Evolutionary conservation across 2,797 vertebrate species (phyloP).

Genomic region (Fistularia commersonii): DNA sequence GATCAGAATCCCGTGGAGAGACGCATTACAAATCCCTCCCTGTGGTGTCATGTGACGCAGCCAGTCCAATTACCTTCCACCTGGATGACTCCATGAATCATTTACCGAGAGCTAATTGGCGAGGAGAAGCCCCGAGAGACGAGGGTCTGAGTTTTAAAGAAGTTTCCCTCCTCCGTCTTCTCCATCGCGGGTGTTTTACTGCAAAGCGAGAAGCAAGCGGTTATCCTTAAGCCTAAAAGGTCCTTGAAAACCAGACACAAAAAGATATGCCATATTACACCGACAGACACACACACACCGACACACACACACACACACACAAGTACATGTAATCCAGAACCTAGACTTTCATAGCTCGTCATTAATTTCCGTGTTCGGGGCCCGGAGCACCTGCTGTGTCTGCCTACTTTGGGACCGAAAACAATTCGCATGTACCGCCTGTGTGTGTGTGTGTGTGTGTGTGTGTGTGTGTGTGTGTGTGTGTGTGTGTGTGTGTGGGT

Average conservation of each 20-base stretch:
- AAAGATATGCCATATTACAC: constrained; percentile 29
- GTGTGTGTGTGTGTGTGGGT: constrained; percentile 36
- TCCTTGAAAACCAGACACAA: constrained; percentile 39
- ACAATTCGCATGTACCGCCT: constrained; percentile 53
- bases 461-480: constrained; percentile 30
- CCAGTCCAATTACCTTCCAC: no score
- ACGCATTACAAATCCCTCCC: no score
- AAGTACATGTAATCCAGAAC: constrained; percentile 56
- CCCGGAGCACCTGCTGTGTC: constrained; percentile 62
- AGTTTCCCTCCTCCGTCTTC: constrained; percentile 11
- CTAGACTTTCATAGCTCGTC: constrained; percentile 52
- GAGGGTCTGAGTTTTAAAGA: no score
- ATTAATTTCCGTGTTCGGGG: constrained; percentile 60
- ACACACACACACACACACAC: constrained; percentile 16
- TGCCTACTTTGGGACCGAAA: constrained; percentile 46
- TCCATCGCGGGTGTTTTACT: constrained; percentile 45
- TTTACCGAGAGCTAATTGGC: no score
- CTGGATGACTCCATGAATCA: no score
- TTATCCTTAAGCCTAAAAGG: constrained; percentile 57
- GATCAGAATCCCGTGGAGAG: no score
- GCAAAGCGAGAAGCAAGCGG: constrained; percentile 62
- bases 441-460: constrained; percentile 36
- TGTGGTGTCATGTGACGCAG: no score
- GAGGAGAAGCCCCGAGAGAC: no score
- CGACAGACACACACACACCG: constrained; percentile 12